phyloP scores from a whole-genome alignment of 2,888 invertebrate genomes.

The Idaea biselata region DNA sequence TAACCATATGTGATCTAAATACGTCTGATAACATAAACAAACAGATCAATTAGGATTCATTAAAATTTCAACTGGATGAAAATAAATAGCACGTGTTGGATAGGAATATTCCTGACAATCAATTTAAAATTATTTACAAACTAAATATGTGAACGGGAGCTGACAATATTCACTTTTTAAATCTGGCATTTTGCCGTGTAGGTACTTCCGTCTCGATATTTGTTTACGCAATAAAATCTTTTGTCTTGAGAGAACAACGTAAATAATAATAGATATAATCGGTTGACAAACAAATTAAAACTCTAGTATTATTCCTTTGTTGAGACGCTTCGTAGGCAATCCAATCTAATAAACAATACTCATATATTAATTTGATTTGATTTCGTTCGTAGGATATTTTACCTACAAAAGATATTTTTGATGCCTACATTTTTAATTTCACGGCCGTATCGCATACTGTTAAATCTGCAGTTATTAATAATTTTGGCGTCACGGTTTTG shows the following conservation, averaged over 20 bases:
- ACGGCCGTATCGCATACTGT: neutral
- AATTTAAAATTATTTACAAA: neutral
- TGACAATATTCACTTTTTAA: neutral
- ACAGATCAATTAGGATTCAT: slow-evolving; percentile 1
- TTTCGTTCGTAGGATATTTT: neutral
- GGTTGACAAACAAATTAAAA: neutral
- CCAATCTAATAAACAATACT: neutral
- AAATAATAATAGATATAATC: neutral
- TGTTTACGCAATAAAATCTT: neutral
- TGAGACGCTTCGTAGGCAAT: neutral
- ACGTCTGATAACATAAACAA: neutral
- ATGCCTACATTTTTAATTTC: neutral
- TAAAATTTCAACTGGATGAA: neutral
- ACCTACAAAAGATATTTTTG: neutral
- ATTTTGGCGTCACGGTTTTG: neutral
- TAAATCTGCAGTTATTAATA: slow-evolving; percentile 2
- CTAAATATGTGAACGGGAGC: neutral
- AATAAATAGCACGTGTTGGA: slow-evolving; percentile 3
- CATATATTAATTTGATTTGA: neutral
- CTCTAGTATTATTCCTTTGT: neutral
- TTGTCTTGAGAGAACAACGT: neutral
- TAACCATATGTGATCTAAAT: slow-evolving; percentile 1
- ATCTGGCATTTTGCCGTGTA: slow-evolving; percentile 2
- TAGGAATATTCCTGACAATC: neutral
- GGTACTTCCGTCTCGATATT: slow-evolving; percentile 1